Percentiles rank a stretch among this genome's conserved stretches.
Conservation (phyloP, 53 echinoderm and acorn worm species). For the Arbacia lixula region DNA sequence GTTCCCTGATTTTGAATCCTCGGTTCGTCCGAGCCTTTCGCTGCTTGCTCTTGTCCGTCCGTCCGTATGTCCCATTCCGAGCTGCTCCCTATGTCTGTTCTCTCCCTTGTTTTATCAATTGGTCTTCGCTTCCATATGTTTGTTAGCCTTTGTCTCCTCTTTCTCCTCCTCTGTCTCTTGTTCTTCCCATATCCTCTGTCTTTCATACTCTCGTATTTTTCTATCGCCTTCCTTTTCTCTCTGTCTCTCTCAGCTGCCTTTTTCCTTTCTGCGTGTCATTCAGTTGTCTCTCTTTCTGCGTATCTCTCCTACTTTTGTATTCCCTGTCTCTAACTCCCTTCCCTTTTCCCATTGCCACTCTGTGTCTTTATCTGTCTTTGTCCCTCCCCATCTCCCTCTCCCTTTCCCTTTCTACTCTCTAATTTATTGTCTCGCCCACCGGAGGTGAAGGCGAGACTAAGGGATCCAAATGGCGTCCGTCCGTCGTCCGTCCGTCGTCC, state of each 20-base stretch:
- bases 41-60: no score
- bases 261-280: neutral
- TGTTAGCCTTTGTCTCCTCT: no score
- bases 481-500: no score
- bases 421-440: no score
- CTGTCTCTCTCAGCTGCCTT: neutral
- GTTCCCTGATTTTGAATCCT: no score
- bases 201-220: neutral
- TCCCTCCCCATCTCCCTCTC: neutral
- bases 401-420: no score
- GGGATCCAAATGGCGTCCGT: no score
- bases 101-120: constrained; percentile 6
- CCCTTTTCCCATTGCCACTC: neutral
- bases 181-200: neutral
- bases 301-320: neutral
- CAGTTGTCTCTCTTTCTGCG: neutral
- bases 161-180: neutral
- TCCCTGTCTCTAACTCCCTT: neutral
- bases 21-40: no score
- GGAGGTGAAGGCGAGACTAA: no score
- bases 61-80: neutral
- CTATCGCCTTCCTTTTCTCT: neutral
- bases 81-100: neutral
- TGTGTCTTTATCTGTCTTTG: neutral
- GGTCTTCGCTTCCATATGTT: no score